Percentiles rank a stretch among this genome's conserved stretches.
Conservation (phyloP, 2,113 vertebrate genomes). For the Galemys pyrenaicus region DNA sequence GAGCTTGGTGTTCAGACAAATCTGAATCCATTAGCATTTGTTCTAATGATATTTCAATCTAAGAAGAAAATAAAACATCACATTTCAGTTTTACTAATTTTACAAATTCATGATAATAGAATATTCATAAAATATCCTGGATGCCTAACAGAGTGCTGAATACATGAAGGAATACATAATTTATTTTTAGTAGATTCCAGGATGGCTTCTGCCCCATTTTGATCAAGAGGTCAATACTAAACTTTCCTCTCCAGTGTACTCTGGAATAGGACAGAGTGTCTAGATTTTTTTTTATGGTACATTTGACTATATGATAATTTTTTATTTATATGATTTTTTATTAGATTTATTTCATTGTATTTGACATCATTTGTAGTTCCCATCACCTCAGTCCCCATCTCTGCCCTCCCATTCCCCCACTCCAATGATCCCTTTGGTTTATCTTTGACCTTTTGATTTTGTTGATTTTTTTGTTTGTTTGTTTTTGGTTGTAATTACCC, state of each 20-base stretch:
- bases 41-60: neutral
- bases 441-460: too few relatives aligned
- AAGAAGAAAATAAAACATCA: conserved; percentile 9
- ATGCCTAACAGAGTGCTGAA: neutral
- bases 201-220: neutral
- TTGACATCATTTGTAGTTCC: too few relatives aligned
- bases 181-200: neutral
- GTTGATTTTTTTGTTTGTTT: too few relatives aligned
- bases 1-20: neutral
- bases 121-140: neutral
- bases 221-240: neutral
- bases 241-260: neutral
- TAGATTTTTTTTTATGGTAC: too few relatives aligned
- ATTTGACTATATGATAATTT: too few relatives aligned
- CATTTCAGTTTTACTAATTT: neutral
- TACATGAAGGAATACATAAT: neutral
- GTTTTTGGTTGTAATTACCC: too few relatives aligned
- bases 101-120: neutral
- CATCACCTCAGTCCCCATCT: too few relatives aligned
- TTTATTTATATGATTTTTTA: too few relatives aligned
- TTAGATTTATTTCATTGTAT: too few relatives aligned
- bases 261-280: neutral
- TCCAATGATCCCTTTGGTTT: too few relatives aligned
- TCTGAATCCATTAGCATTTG: neutral
- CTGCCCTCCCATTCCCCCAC: too few relatives aligned